phyloP scores from a whole-genome alignment of 2,888 invertebrate species.

The Dynastes hyllus region DNA sequence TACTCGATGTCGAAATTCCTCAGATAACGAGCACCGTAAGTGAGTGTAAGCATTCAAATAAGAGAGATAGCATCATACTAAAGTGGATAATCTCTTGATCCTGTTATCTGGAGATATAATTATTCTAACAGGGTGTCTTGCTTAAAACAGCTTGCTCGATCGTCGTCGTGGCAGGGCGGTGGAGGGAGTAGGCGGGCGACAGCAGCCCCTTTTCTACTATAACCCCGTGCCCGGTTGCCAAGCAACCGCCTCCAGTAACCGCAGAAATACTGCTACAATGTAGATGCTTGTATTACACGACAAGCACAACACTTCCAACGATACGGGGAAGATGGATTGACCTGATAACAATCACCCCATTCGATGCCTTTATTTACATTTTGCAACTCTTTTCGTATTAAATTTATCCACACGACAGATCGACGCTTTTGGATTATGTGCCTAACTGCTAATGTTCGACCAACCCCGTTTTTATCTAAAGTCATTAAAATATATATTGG shows the following conservation, averaged over 20 bases:
- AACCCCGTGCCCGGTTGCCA: slow-evolving; percentile 66
- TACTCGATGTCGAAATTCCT: slow-evolving; percentile 62
- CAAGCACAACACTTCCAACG: slow-evolving; percentile 69
- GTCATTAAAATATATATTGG: slow-evolving; percentile 44
- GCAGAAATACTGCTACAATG: slow-evolving; percentile 72
- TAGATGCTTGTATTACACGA: slow-evolving; percentile 72
- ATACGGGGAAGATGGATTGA: slow-evolving; percentile 68
- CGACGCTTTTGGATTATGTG: slow-evolving; percentile 48
- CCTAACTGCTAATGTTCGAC: slow-evolving; percentile 29
- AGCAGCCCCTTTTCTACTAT: slow-evolving; percentile 59
- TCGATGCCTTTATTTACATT: slow-evolving; percentile 61
- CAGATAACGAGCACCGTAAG: slow-evolving; percentile 59
- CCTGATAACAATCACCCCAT: slow-evolving; percentile 67
- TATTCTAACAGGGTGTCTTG: slow-evolving; percentile 72
- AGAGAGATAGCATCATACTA: slow-evolving; percentile 69
- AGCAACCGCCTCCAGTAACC: slow-evolving; percentile 70
- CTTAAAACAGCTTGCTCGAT: slow-evolving; percentile 72
- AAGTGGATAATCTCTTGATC: slow-evolving; percentile 72
- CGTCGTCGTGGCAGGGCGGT: slow-evolving; percentile 56
- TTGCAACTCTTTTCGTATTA: slow-evolving; percentile 62
- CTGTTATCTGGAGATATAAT: slow-evolving; percentile 72
- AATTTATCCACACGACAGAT: slow-evolving; percentile 53
- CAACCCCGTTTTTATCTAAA: slow-evolving; percentile 33
- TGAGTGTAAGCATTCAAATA: slow-evolving; percentile 62
- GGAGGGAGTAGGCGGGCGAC: slow-evolving; percentile 54